These are phyloP conservation scores for Aspiorhynchus laticeps DNA, from an alignment of 2,113 vertebrate genomes.

Conservation along the genomic window DNA sequence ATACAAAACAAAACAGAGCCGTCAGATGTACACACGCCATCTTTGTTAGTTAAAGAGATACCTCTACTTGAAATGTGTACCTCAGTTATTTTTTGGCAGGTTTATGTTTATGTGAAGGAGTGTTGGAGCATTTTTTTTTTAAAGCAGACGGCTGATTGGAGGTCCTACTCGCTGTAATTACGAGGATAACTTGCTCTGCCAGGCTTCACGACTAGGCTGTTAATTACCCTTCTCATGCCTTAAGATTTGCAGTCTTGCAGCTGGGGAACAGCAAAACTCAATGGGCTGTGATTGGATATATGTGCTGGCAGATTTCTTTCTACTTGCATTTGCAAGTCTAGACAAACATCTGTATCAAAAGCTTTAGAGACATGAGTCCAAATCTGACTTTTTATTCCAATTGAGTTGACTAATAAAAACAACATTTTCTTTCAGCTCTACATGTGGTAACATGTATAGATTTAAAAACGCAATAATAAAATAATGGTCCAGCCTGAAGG, in stretches of 20 bases:
- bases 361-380: background rate
- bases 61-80: constrained; percentile 11
- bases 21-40: background rate
- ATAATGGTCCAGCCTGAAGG: background rate
- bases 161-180: constrained; percentile 52
- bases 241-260: constrained; percentile 48
- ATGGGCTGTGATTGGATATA: constrained; percentile 49
- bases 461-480: background rate
- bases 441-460: background rate
- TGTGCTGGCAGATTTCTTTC: constrained; percentile 35
- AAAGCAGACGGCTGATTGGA: constrained; percentile 33
- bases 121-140: background rate
- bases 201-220: constrained; percentile 49
- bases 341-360: constrained; percentile 22
- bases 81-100: constrained; percentile 24
- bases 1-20: constrained; percentile 1
- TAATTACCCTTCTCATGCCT: constrained; percentile 54
- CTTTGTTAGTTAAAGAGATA: constrained; percentile 24
- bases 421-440: background rate
- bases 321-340: constrained; percentile 10
- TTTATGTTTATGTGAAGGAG: constrained; percentile 31
- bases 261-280: constrained; percentile 45
- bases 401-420: background rate
- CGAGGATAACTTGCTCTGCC: constrained; percentile 54
- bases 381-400: background rate